Evolutionary conservation across 2,113 vertebrate species (phyloP), one percentile per base, ranked within the genome.

Genomic region (Martes martes): DNA sequence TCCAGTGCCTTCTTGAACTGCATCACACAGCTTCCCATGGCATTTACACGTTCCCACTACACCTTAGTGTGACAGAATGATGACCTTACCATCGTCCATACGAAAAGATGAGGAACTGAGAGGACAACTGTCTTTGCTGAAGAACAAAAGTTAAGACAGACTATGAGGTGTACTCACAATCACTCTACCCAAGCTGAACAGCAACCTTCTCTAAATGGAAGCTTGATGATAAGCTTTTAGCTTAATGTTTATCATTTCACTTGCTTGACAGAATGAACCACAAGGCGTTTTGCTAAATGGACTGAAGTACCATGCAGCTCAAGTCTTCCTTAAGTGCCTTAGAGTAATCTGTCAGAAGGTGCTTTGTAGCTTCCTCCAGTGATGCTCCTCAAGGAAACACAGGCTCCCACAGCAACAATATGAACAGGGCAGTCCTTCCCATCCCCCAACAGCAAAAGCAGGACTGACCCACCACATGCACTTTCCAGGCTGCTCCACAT

Each of bases 271-370:
- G 0, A 28, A 80, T 36, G 69, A 93, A 93, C 42, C 84, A 94
- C 69, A 97, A 97, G 55, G 81, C 36, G 16, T 59, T 94, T 95
- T 91, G 57, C 74, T 97, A 98, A 84, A 94, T 89, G 89, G 96
- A 97, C 52, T 84, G 24, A 83, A 96, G 94, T 83, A 94, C 11
- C 24, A 59, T 1, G 19, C 23, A 71, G 36, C 50, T 81, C 89
- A 89, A 63, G 45, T 59, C 76, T 85, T 95, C 78, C 33, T 45
- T 47, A 95, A 93, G 45, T 59, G 89, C 45, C 55, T 78, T 87
- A 87, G 74, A 94, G n/a, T 90, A 2, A 1, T 74, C 26, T 87
- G 52, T 93, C 92, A 94, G 84, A 82, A 33, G 87, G 16, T 28
- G 39, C 83, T 73, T 87, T 78, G 18, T 76, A 94, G 96, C 16